Percentiles rank a stretch among this genome's conserved stretches.
These are phyloP conservation scores for Cairina moschata DNA, from an alignment of 2,113 vertebrate species.

Conservation along the genomic window DNA sequence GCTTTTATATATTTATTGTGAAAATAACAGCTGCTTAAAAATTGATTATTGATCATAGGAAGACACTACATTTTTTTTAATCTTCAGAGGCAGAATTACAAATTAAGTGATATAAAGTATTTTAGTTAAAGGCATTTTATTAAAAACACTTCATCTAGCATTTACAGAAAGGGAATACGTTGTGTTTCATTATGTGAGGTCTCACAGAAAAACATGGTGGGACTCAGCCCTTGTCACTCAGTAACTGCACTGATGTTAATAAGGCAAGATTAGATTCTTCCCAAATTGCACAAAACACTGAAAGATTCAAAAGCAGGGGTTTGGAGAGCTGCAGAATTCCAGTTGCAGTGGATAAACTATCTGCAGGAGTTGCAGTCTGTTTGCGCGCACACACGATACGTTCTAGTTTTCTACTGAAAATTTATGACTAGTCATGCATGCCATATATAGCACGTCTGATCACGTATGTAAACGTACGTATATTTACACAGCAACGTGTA, in stretches of 20 bases:
- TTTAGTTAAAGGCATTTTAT: slow-evolving; percentile 10
- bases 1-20: slow-evolving; percentile 11
- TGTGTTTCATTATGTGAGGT: not conserved
- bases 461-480: too few species aligned
- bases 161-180: not conserved
- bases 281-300: not conserved
- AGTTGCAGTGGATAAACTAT: not conserved
- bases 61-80: slow-evolving; percentile 19
- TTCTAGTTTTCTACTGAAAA: not conserved
- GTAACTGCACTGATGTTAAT: not conserved
- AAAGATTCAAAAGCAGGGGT: not conserved
- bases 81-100: not conserved
- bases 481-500: not conserved
- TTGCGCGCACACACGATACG: not conserved
- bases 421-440: not conserved
- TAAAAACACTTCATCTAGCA: not conserved
- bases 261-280: not conserved
- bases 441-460: not conserved
- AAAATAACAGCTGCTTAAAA: slow-evolving; percentile 29
- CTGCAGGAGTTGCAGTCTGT: not conserved
- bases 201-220: not conserved
- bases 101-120: not conserved
- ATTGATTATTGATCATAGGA: not conserved
- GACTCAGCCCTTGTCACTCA: not conserved
- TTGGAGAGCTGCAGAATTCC: not conserved